These are phyloP conservation scores for Cricetomys ansorgei DNA, from an alignment of 2,113 vertebrate genomes.

Conservation along the genomic window DNA sequence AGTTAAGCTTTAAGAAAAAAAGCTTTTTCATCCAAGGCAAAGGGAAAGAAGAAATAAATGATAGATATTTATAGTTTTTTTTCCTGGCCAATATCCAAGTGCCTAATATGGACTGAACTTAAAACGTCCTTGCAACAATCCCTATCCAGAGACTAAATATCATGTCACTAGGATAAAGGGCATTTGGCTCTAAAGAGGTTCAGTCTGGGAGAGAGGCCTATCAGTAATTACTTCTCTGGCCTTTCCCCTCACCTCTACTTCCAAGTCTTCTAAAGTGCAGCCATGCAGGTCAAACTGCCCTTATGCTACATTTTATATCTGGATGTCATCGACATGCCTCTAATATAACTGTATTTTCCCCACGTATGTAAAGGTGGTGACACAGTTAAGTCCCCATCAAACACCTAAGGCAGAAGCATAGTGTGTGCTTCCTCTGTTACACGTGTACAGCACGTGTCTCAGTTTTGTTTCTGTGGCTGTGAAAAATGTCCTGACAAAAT, in stretches of 20 bases:
- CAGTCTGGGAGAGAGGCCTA: neutral
- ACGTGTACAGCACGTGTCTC: neutral
- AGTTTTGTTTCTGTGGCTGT: neutral
- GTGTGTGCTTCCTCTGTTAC: neutral
- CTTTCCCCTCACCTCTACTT: neutral
- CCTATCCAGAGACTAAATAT: neutral
- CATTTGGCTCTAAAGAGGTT: neutral
- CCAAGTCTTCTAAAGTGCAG: neutral
- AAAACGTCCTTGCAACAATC: constrained; percentile 29
- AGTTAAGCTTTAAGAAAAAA: neutral
- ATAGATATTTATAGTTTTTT: constrained; percentile 71
- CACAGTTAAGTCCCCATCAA: neutral
- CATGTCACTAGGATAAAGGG: neutral
- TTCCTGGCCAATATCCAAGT: constrained; percentile 63
- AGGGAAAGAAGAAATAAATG: constrained; percentile 52
- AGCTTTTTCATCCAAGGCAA: constrained; percentile 23
- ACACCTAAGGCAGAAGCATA: neutral
- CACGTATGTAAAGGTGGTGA: rapidly evolving
- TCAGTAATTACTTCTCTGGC: neutral
- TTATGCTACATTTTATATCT: neutral
- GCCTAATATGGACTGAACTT: constrained; percentile 56
- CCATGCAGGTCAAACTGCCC: neutral
- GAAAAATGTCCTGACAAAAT: neutral
- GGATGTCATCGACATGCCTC: neutral
- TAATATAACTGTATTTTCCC: neutral